Percentiles rank a stretch among this genome's conserved stretches.
Conservation (phyloP, 2,113 vertebrate species). For the Donacobius atricapilla region DNA sequence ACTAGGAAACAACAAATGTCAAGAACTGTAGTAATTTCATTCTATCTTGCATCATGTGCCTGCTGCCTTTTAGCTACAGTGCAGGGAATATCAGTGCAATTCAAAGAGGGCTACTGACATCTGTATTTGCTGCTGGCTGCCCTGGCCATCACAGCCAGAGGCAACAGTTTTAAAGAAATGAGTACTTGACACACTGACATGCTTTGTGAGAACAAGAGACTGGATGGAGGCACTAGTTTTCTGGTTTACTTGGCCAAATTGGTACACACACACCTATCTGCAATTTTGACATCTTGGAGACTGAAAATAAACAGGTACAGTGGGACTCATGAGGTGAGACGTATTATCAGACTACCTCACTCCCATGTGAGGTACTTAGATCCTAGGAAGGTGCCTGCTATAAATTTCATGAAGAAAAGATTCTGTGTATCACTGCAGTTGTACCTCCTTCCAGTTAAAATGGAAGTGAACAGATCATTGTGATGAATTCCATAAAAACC, state of each 20-base stretch:
- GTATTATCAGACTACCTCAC: neutral
- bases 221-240: neutral
- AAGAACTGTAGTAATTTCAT: neutral
- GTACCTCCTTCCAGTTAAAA: neutral
- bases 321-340: neutral
- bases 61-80: neutral
- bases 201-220: neutral
- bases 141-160: neutral
- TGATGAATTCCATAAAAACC: neutral
- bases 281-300: neutral
- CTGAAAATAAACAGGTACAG: neutral
- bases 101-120: neutral
- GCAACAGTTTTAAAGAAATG: neutral
- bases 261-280: accelerated
- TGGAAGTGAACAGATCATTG: neutral
- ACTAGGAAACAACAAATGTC: neutral
- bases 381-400: neutral
- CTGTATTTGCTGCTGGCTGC: neutral
- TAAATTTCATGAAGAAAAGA: neutral
- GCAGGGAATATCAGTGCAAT: neutral
- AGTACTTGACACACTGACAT: neutral
- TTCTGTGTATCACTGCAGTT: neutral
- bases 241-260: neutral
- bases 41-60: neutral
- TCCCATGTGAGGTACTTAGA: neutral